Evolutionary conservation across 2,113 vertebrate species (phyloP), one percentile per base, ranked within the genome.

Genomic region (Tachysurus fulvidraco): DNA sequence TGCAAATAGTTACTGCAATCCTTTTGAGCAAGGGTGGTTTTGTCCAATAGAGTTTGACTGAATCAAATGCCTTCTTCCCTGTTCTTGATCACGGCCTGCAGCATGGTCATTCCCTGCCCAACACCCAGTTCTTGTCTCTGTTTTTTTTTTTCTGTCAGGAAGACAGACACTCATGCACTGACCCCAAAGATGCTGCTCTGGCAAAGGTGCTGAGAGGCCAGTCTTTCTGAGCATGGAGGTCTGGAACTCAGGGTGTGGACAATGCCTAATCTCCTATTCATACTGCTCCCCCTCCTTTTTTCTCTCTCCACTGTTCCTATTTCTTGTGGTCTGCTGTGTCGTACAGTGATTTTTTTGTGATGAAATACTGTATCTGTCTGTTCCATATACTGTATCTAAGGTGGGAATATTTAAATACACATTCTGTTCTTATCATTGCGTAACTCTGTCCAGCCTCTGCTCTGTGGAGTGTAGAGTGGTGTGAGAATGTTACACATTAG

Each of bases 401-500:
- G 95, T 95, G 94, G 94, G 94, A 95, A 95, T 96, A 96, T 96
- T 96, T 94, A 95, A 96, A 96, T 96, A 96, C 95, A 96, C 95
- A 95, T 95, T 95, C 93, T 94, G 93, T 95, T 95, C 94, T 94
- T 94, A 94, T 94, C 94, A 95, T 96, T 95, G 95, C 93, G 89
- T 95, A 94, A 94, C 85, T 84, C 83, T 87, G 93, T 93, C 91
- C 89, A 92, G 86, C 88, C 92, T 91, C 87, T 92, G 91, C 88
- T 93, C 92, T 89, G 88, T 91, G 64, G 85, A 89, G 90, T 90
- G 82, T 77, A 83, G 85, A 80, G 30, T 81, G 78, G 55, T 81
- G 52, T 59, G 28, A 60, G 88, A 89, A 86, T 69, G 86, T 28
- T 83, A 41, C 79, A 73, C 14, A 81, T 67, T 19, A 69, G 46